These are phyloP conservation scores for Porites lutea DNA, from an alignment of 64 coral and sea anemone genomes.

Conservation along the genomic window DNA sequence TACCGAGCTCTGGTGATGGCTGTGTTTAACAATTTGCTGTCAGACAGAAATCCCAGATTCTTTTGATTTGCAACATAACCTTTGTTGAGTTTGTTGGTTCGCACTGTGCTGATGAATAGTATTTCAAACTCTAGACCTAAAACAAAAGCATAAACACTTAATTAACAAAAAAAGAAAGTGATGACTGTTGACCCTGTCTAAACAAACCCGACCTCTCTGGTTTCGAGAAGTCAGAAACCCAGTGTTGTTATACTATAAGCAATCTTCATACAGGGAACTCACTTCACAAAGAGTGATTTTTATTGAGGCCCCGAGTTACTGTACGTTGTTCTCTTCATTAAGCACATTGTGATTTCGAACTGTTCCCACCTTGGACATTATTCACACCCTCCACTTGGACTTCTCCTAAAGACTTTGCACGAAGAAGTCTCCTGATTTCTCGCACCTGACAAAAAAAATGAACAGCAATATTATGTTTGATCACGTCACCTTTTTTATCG, in stretches of 20 bases:
- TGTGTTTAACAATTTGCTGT: slow-evolving; percentile 88
- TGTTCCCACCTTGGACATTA: slow-evolving; percentile 82
- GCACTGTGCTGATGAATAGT: slow-evolving; percentile 93
- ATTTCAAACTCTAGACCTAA: slow-evolving; percentile 95
- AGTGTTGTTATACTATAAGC: no score
- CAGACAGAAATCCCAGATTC: slow-evolving; percentile 93
- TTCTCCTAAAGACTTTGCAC: slow-evolving; percentile 52
- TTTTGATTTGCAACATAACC: slow-evolving; percentile 48
- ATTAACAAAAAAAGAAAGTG: neutral
- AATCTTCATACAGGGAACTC: no score
- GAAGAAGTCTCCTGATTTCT: slow-evolving; percentile 85
- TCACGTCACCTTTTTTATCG: neutral
- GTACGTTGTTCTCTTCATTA: no score
- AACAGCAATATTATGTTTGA: neutral
- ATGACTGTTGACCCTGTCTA: neutral
- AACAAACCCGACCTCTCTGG: no score
- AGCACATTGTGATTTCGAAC: no score
- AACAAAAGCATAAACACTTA: neutral
- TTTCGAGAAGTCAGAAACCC: no score
- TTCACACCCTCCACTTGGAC: slow-evolving; percentile 94
- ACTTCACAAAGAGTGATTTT: no score
- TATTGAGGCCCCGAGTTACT: no score
- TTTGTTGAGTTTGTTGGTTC: slow-evolving; percentile 55
- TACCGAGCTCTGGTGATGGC: slow-evolving; percentile 92
- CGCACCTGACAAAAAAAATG: slow-evolving; percentile 68